Evolutionary conservation across 2,888 invertebrate species (phyloP), one percentile per base, ranked within the genome.

Genomic region (Andrena camellia): DNA sequence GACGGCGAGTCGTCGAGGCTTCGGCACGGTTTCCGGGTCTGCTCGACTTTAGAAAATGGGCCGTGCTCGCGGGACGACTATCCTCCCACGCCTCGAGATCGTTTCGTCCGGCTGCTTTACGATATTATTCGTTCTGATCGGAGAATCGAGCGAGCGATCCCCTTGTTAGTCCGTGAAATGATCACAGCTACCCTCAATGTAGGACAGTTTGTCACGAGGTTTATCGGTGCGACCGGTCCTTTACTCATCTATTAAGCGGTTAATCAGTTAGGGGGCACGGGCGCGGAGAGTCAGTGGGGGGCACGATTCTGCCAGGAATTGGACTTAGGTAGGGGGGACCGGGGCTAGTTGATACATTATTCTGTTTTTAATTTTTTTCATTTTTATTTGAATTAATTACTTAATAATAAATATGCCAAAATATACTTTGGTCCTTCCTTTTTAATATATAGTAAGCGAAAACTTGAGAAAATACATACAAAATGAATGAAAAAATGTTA

Each of bases 21-120:
- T 54, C 29, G 77, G 13, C 62, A 13, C 67, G 57, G 69, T 87
- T 90, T 90, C 89, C 90, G 88, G 88, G 86, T 88, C 75, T 81
- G 68, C 69, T 57, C 70, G 70, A 31, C 29, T 63, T 77, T 63
- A 70, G 73, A 82, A 62, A 42, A 60, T 54, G 59, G 72, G 77
- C 60, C 57, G 80, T 81, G 77, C 83, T 75, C 85, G 20, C 59
- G 42, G 42, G 42, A 42, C 66, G 72, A 82, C 60, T 57, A 81
- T 85, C 77, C 83, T 76, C 85, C 86, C 78, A 86, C 88, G 85
- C 86, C 31, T 63, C 26, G 31, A 35, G 66, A 13, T n/a, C 20
- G 54, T 62, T 62, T 69, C 83, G 68, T 67, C 57, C 57, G 50
- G 63, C 66, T 78, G 71, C 68, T 81, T 85, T 84, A 85, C 78